Conservation (phyloP, 1,140 invertebrate species). For the Temnothorax longispinosus region DNA sequence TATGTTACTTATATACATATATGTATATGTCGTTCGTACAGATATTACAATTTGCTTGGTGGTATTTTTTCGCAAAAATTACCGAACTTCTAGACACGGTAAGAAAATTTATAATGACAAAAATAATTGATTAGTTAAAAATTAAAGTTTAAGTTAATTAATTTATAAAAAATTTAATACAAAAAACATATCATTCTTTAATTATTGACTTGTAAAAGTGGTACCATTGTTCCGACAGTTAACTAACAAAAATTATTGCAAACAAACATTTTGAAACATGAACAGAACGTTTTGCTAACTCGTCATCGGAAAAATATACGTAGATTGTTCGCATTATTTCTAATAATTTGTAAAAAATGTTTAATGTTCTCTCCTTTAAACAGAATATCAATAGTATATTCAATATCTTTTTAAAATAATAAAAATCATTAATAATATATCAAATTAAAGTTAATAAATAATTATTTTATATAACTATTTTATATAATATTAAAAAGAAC, state of each 20-base stretch:
- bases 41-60: constrained; percentile 84
- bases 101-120: constrained; percentile 60
- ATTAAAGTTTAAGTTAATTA: not conserved
- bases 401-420: not conserved
- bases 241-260: not conserved
- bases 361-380: not conserved
- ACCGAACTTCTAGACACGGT: constrained; percentile 90
- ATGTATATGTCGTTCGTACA: constrained; percentile 42
- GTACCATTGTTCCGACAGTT: constrained; percentile 11
- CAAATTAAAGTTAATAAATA: not conserved
- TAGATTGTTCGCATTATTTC: not conserved
- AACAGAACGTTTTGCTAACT: constrained; percentile 6
- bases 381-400: not conserved
- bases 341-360: not conserved
- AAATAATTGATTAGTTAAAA: not conserved
- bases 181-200: not conserved
- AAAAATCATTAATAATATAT: not conserved
- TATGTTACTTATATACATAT: not conserved
- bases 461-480: not conserved
- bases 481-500: no score
- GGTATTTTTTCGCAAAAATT: constrained; percentile 88
- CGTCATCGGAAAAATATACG: not conserved
- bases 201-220: not conserved
- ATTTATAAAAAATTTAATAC: not conserved
- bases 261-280: constrained; percentile 24